These are phyloP conservation scores for Siderastrea radians DNA, from an alignment of 92 coral and sea anemone species.

Conservation along the genomic window DNA sequence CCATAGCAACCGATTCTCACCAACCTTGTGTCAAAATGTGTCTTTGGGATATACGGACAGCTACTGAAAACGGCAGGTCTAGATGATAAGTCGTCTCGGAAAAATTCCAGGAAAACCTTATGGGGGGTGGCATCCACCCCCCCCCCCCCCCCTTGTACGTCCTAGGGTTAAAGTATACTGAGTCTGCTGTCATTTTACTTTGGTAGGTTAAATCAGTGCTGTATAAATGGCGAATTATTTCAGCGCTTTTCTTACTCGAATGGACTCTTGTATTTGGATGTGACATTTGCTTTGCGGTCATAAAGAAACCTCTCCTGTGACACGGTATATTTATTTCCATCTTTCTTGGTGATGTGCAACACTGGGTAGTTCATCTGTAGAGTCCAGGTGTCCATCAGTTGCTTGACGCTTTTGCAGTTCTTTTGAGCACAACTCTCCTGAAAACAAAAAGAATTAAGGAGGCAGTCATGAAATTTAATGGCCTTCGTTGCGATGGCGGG, in stretches of 20 bases:
- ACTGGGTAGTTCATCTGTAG: constrained; percentile 95
- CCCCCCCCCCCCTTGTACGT: too few species aligned
- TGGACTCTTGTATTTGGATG: constrained; percentile 77
- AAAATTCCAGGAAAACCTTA: too few species aligned
- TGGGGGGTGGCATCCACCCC: too few species aligned
- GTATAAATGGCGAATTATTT: not conserved
- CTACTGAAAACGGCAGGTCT: too few species aligned
- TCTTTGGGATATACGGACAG: too few species aligned
- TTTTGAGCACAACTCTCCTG: constrained; percentile 70
- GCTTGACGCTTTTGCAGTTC: constrained; percentile 62
- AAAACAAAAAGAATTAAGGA: not conserved
- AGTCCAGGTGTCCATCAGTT: constrained; percentile 95
- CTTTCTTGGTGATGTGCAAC: constrained; percentile 46
- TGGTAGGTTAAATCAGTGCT: too few species aligned
- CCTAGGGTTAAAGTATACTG: too few species aligned
- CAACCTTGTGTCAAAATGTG: too few species aligned
- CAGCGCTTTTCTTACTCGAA: constrained; percentile 30
- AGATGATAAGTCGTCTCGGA: too few species aligned
- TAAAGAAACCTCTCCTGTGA: constrained; percentile 87
- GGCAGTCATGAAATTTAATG: not conserved
- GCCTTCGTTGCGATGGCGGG: too few species aligned
- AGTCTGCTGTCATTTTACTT: too few species aligned
- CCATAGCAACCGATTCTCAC: too few species aligned
- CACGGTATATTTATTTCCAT: constrained; percentile 36
- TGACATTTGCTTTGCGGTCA: constrained; percentile 74